phyloP scores from a whole-genome alignment of 2,113 vertebrate genomes.

The Rousettus leschenaultii region DNA sequence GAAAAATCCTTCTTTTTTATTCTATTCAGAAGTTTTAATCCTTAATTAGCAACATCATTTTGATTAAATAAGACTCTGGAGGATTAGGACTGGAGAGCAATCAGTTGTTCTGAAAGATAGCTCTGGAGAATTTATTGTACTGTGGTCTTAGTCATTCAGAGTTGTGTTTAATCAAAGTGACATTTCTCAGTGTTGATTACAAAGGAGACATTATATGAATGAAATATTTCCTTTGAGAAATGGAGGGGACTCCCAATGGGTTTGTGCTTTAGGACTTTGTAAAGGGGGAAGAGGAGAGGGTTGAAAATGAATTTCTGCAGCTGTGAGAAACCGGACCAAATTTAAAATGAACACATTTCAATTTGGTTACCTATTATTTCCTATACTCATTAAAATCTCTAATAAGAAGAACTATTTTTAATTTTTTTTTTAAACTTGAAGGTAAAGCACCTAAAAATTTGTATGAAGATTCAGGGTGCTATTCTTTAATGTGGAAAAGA shows the following conservation, averaged over 20 bases:
- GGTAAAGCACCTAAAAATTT: background rate
- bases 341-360: background rate
- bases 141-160: slow-evolving; percentile 81
- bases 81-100: slow-evolving; percentile 81
- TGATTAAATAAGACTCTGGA: slow-evolving; percentile 86
- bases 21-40: slow-evolving; percentile 82
- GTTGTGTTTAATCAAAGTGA: slow-evolving; percentile 87
- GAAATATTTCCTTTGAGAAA: slow-evolving; percentile 78
- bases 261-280: slow-evolving; percentile 53
- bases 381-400: slow-evolving; percentile 40
- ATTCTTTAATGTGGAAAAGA: background rate
- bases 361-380: slow-evolving; percentile 19
- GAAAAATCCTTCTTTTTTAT: slow-evolving; percentile 70
- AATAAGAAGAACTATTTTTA: background rate
- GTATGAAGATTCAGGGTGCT: background rate
- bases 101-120: slow-evolving; percentile 82
- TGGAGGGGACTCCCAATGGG: slow-evolving; percentile 57
- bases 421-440: background rate
- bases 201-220: slow-evolving; percentile 80
- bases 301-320: slow-evolving; percentile 66
- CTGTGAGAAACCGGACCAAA: background rate
- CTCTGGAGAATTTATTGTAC: slow-evolving; percentile 85
- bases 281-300: background rate
- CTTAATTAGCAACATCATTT: slow-evolving; percentile 88
- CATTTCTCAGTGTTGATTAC: slow-evolving; percentile 86